Evolutionary conservation across 2,797 vertebrate species (phyloP).

Genomic region (Emydoidea blandingii): DNA sequence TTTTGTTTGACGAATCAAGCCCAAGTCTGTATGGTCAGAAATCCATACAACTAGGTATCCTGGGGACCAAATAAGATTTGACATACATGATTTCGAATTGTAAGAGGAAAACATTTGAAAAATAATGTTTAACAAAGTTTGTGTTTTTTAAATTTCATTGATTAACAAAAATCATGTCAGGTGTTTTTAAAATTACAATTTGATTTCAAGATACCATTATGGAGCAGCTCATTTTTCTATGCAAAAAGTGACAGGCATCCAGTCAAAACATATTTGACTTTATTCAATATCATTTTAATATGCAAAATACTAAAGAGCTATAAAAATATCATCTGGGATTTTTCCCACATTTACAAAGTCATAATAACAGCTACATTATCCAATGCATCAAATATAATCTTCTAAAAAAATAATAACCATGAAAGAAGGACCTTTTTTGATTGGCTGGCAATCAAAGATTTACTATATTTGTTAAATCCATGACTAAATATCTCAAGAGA

Average conservation of each 20-base stretch:
- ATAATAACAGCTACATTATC: not conserved
- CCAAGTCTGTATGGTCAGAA: not conserved
- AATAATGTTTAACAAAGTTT: not conserved
- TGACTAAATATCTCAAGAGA: not conserved
- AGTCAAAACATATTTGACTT: not conserved
- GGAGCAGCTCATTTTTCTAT: not conserved
- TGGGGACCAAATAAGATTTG: not conserved
- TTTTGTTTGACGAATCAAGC: not conserved
- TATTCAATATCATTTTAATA: not conserved
- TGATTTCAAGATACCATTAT: not conserved
- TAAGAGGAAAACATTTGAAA: not conserved
- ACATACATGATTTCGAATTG: not conserved
- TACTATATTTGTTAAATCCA: not conserved
- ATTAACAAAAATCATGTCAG: not conserved
- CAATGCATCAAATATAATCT: not conserved
- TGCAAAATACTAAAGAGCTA: not conserved
- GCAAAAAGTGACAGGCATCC: not conserved
- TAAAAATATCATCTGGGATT: not conserved
- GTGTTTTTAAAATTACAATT: not conserved
- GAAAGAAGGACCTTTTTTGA: not conserved
- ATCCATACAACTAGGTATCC: not conserved
- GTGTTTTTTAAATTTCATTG: not conserved
- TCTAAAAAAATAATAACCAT: not conserved
- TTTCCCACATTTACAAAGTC: not conserved
- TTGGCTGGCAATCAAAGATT: not conserved